Conservation (phyloP, 2,888 invertebrate genomes). For the Synergus japonicus region DNA sequence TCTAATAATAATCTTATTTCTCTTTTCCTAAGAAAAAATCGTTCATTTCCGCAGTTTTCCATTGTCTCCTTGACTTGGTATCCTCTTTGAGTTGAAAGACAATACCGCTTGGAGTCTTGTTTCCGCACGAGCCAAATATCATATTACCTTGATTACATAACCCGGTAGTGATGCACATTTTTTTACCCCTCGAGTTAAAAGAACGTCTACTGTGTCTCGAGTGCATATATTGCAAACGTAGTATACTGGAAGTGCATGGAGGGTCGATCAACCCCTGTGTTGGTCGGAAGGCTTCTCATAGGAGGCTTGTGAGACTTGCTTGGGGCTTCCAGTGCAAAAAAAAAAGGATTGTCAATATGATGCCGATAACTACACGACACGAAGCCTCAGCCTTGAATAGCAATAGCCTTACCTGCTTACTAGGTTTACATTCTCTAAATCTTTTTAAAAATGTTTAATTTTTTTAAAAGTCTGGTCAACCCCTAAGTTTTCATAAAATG, state of each 20-base stretch:
- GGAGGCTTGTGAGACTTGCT: not conserved
- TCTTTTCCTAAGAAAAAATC: not conserved
- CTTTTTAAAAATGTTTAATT: too few relatives aligned
- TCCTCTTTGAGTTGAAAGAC: constrained; percentile 13
- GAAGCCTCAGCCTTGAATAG: not conserved
- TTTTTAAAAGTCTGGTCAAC: too few relatives aligned
- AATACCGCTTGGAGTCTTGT: constrained; percentile 10
- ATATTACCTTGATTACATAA: constrained; percentile 18
- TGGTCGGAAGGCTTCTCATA: constrained; percentile 28
- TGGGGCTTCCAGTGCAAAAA: constrained; percentile 17
- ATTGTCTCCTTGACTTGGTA: not conserved
- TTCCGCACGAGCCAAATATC: constrained; percentile 31
- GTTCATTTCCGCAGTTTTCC: not conserved
- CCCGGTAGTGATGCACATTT: not conserved
- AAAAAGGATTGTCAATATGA: constrained; percentile 26
- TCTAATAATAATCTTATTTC: too few relatives aligned
- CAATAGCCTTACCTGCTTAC: too few relatives aligned
- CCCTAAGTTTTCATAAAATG: too few relatives aligned
- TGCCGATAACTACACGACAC: not conserved
- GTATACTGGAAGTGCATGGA: too few relatives aligned
- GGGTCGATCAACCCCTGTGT: too few relatives aligned
- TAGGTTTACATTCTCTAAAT: too few relatives aligned
- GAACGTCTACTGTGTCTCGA: too few relatives aligned
- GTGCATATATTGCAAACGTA: too few relatives aligned
- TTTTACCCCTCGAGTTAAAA: not conserved